phyloP scores from a whole-genome alignment of 2,888 invertebrate species.

The Miltochrista miniata region DNA sequence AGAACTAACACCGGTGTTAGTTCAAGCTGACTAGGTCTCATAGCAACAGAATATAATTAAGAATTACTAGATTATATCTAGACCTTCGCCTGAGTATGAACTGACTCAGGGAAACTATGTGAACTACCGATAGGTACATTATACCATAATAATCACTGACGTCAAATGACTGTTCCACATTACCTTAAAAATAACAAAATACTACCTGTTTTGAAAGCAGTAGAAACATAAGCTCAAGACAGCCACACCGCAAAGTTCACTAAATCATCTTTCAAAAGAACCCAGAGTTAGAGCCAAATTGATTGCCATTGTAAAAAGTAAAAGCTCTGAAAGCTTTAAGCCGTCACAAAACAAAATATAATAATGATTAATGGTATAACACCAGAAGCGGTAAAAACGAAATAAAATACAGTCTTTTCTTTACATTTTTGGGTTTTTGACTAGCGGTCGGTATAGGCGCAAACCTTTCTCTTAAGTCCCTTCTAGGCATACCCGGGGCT shows the following conservation, averaged over 20 bases:
- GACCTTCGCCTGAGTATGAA: no score
- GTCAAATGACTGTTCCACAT: no score
- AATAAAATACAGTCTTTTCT: neutral
- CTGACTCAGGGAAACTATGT: no score
- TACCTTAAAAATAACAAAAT: no score
- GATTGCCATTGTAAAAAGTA: constrained; percentile 7
- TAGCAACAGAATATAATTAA: no score
- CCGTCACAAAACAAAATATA: constrained; percentile 9
- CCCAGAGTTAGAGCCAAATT: neutral
- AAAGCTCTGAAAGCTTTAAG: constrained; percentile 13
- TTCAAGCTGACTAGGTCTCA: no score
- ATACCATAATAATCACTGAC: no score
- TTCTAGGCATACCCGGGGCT: no score
- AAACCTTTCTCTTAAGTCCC: neutral
- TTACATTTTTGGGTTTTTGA: neutral
- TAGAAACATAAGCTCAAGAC: neutral
- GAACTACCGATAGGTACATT: no score
- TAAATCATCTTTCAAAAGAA: neutral
- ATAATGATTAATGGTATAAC: constrained; percentile 16
- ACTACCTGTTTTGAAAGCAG: no score
- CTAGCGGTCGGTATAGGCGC: neutral
- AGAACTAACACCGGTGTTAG: no score
- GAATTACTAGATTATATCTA: no score
- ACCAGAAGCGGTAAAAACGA: constrained; percentile 4
- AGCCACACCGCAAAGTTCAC: neutral